Base-by-base conservation (phyloP, 2,113 vertebrate genomes). In the Pangasianodon hypophthalmus region DNA sequence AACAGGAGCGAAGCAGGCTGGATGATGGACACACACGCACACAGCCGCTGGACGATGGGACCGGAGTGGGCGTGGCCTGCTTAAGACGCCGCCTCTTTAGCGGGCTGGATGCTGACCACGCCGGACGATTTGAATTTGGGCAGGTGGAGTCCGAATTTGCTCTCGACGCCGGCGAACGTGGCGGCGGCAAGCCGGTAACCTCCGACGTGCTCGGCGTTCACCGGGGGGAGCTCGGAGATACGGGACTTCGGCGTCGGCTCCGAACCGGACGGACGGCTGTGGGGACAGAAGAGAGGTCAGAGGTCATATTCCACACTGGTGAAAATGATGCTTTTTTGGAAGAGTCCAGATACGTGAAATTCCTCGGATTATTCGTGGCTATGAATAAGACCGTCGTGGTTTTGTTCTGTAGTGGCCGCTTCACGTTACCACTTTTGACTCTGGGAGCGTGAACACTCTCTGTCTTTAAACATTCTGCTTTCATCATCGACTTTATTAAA, bases 81-180 rank as follows among this genome's bases (percentile, higher is more conserved):
- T 91, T 95, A 96, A 1, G 94, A 92, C 26, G 92, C 89, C 69
- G 79, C 73, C 58, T 58, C 92, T 86, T 88, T 90, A 77, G 92
- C 94, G 73, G 96, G 85, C 87, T 97, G 96, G 91, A 95, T 96
- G 91, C 95, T 93, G 48, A 93, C 87, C 77, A 95, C 90, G 1
- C 88, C 96, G 7, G 97, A 93, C 60, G 98, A 95, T 91, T 95
- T 98, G 94, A 99, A 99, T 92, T 99, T 99, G 75, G 98, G 98
- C 90, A 99, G 97, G 92, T 98, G 98, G 8, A 99, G 98, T 83
- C 98, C 98, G 86, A 99, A 99, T 93, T 99, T 99, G 95, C 98
- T 99, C 95, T 99, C 98, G 93, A 99, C 98, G 29, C 98, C 98
- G 14, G 98, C 98, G 83, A 99, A 99, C 0, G 98, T 99, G 89